A percentile compares a stretch with the other conserved stretches of the same genome.
phyloP scores from a whole-genome alignment of 2,113 vertebrate species.

The Ranitomeya imitator region DNA sequence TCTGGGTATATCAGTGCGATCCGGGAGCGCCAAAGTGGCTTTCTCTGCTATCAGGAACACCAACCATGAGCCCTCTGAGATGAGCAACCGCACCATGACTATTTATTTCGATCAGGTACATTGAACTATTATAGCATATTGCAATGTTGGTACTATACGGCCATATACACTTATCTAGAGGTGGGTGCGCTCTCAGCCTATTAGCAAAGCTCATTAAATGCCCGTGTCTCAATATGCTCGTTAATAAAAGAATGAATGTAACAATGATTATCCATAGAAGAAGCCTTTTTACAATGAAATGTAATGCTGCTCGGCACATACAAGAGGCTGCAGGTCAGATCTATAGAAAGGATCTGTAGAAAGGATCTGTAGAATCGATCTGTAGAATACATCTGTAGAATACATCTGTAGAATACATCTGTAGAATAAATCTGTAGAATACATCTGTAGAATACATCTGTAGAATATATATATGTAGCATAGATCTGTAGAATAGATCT shows the following conservation, averaged over 20 bases:
- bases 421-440: no score
- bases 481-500: no score
- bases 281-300: not conserved
- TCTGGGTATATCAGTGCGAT: slow-evolving; percentile 94
- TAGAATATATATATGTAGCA: no score
- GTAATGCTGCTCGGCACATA: not conserved
- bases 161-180: not conserved
- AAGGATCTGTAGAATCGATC: no score
- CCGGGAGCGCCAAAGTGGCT: slow-evolving; percentile 94
- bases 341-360: no score
- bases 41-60: slow-evolving; percentile 95
- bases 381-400: no score
- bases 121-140: not conserved
- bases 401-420: no score
- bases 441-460: no score
- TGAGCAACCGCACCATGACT: slow-evolving; percentile 98
- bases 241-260: not conserved
- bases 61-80: slow-evolving; percentile 96
- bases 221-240: not conserved
- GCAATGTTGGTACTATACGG: not conserved
- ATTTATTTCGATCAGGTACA: slow-evolving; percentile 99
- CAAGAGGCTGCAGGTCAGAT: not conserved
- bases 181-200: not conserved
- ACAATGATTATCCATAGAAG: not conserved
- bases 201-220: not conserved